Base-by-base conservation (phyloP, 1,140 invertebrate species). In the Drosophila navojoa region DNA sequence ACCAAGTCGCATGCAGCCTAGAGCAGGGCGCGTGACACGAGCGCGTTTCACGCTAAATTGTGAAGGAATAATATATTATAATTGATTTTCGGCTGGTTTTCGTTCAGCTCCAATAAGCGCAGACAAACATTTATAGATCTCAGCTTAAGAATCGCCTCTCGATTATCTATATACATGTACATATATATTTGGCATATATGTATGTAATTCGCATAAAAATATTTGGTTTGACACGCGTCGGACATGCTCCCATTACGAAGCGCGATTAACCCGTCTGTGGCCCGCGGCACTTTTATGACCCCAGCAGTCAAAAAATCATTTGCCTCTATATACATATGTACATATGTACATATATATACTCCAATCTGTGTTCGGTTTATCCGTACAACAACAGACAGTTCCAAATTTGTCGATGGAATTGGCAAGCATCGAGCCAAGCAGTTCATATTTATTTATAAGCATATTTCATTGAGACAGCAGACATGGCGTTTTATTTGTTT, bases 361-460 rank as follows among this genome's bases (percentile, higher is more conserved):
- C 6, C 0, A 0, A 38, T 38, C 1, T 45, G 15, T 32, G 54
- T 13, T n/a, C 42, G 70, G 45, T 52, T 52, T 52, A 27, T 11
- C 25, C 25, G 44, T 63, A 60, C 29, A 60, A 54, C 35, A 59
- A 61, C 74, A 55, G 25, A 47, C 25, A 47, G 55, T 16, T 27
- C 50, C 15, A 55, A 55, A 55, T 38, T 19, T 38, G 16, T 38
- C 44, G 13, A 32, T 47, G 22, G 58, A 52, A 64, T 80, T 79
- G 54, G 47, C 64, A 53, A 75, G 27, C 53, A 3, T 35, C 63
- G 40, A 52, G 29, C 35, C 10, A 11, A 38, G 4, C 50, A 68
- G 53, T 61, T 69, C 71, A 84, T 79, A 73, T 79, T 84, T 84
- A 85, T 84, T 84, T 84, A 73, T 73, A 71, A 62, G 78, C 60